Percentiles rank a stretch among this genome's conserved stretches.
These are phyloP conservation scores for Olivierus martensii DNA, from an alignment of 1,140 invertebrate species.

Conservation along the genomic window DNA sequence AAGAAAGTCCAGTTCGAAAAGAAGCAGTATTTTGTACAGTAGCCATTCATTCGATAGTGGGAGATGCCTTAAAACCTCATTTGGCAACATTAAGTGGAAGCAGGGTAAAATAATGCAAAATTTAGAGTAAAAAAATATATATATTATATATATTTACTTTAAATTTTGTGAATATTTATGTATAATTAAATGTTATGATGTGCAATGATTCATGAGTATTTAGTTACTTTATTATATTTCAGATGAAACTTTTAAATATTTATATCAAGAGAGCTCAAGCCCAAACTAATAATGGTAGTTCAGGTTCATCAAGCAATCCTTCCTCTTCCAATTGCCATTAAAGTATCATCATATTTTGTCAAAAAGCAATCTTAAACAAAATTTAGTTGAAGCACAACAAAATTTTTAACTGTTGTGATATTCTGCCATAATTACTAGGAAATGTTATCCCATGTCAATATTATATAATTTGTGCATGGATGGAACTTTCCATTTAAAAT, in stretches of 20 bases:
- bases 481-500: too few relatives aligned
- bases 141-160: background rate
- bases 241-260: slow-evolving; percentile 52
- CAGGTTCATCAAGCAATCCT: slow-evolving; percentile 12
- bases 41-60: slow-evolving; percentile 68
- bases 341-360: too few relatives aligned
- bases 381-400: too few relatives aligned
- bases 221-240: slow-evolving; percentile 13
- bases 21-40: slow-evolving; percentile 93
- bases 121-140: too few relatives aligned
- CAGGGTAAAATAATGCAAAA: slow-evolving; percentile 38
- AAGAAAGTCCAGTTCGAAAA: slow-evolving; percentile 78
- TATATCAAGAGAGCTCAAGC: slow-evolving; percentile 44
- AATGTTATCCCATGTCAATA: too few relatives aligned
- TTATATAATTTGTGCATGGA: too few relatives aligned
- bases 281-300: slow-evolving; percentile 2
- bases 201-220: too few relatives aligned
- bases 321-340: slow-evolving; percentile 1
- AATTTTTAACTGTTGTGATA: too few relatives aligned
- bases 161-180: background rate
- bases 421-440: too few relatives aligned
- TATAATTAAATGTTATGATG: too few relatives aligned
- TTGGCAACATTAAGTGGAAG: slow-evolving; percentile 61
- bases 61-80: slow-evolving; percentile 61
- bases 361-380: too few relatives aligned